Conservation (phyloP, 2,797 vertebrate species). For the Pangasius djambal region DNA sequence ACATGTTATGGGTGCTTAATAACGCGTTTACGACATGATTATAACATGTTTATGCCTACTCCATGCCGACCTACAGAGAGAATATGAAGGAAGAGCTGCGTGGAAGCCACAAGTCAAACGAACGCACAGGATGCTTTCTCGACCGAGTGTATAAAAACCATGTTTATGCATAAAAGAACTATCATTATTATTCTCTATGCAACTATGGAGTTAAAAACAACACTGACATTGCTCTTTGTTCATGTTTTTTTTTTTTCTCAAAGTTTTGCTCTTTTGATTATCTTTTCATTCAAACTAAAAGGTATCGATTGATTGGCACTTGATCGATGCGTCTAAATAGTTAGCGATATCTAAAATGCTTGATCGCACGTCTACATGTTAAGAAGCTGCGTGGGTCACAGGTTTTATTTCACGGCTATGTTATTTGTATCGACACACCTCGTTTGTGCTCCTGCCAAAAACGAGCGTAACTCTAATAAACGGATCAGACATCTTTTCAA, state of each 20-base stretch:
- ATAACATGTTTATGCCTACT: constrained; percentile 85
- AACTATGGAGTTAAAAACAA: constrained; percentile 81
- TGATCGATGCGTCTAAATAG: constrained; percentile 85
- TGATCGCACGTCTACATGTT: constrained; percentile 83
- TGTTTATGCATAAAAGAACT: constrained; percentile 82
- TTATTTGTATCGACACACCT: constrained; percentile 82
- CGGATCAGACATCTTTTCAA: constrained; percentile 82
- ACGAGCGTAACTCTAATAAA: constrained; percentile 79
- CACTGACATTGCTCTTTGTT: constrained; percentile 77
- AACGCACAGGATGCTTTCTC: constrained; percentile 81
- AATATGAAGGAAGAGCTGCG: constrained; percentile 83
- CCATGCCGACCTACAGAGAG: constrained; percentile 86
- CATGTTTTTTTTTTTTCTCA: constrained; percentile 56
- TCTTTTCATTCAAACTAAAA: constrained; percentile 82
- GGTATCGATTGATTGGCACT: constrained; percentile 83
- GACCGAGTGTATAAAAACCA: constrained; percentile 74
- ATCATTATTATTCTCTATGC: constrained; percentile 82
- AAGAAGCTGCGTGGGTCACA: constrained; percentile 83
- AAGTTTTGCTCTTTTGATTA: constrained; percentile 75
- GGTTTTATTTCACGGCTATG: constrained; percentile 80
- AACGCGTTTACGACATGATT: constrained; percentile 52
- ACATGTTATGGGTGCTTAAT: constrained; percentile 83
- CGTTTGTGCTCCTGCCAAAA: constrained; percentile 74
- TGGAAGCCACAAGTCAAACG: constrained; percentile 85
- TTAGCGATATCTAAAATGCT: constrained; percentile 81